phyloP scores from a whole-genome alignment of 1,140 invertebrate genomes.

The Patella vulgata region DNA sequence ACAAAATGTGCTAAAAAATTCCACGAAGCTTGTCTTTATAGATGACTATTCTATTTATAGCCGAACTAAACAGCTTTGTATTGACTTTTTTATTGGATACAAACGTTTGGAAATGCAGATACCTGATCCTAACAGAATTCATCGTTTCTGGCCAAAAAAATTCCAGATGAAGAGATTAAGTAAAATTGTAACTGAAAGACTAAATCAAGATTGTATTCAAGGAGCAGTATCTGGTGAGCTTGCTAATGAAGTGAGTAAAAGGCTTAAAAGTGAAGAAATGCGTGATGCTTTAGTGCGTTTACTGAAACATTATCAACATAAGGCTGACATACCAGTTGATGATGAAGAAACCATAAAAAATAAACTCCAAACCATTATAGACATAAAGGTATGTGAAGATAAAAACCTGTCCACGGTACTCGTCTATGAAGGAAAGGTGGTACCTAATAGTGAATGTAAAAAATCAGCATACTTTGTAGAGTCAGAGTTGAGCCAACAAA shows the following conservation, averaged over 20 bases:
- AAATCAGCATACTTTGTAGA: background rate
- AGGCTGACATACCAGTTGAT: background rate
- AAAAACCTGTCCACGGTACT: conserved; percentile 1
- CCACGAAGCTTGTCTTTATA: conserved; percentile 27
- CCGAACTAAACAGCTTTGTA: conserved; percentile 8
- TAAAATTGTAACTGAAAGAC: conserved; percentile 29
- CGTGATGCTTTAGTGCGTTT: conserved; percentile 26
- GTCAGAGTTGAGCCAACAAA: too few relatives aligned
- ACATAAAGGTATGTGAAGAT: conserved; percentile 2
- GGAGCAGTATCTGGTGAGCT: too few relatives aligned
- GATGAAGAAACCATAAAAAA: background rate
- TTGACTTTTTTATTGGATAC: conserved; percentile 27
- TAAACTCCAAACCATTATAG: conserved; percentile 2
- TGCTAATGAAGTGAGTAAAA: conserved; percentile 1
- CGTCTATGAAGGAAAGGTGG: background rate
- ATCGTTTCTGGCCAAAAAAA: conserved; percentile 29
- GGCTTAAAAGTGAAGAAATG: conserved; percentile 17
- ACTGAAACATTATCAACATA: conserved; percentile 11
- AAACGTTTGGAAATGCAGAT: conserved; percentile 24
- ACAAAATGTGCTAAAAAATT: conserved; percentile 14
- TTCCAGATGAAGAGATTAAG: conserved; percentile 35
- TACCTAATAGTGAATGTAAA: background rate
- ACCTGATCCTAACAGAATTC: conserved; percentile 3
- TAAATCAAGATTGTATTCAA: conserved; percentile 23
- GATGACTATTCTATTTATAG: conserved; percentile 14